Evolutionary conservation across 2,797 vertebrate species (phyloP).

Genomic region (Sarcophilus harrisii): DNA sequence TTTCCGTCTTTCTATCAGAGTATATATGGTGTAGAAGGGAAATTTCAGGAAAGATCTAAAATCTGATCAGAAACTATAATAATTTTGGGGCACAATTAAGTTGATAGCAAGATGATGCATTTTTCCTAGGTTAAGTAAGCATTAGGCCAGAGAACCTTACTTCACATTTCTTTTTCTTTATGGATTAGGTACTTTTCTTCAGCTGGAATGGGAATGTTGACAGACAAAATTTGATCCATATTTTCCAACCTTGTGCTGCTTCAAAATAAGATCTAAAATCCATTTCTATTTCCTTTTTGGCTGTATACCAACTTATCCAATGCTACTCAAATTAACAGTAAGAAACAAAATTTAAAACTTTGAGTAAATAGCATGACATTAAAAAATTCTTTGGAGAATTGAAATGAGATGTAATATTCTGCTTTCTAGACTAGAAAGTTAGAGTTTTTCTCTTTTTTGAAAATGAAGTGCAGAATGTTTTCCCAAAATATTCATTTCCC

Average conservation of each 20-base stretch:
- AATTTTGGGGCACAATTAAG: not conserved
- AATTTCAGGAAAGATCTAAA: not conserved
- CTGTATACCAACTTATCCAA: not conserved
- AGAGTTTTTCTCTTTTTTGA: not conserved
- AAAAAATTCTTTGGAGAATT: not conserved
- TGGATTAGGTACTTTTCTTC: not conserved
- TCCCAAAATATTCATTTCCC: not conserved
- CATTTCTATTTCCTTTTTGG: not conserved
- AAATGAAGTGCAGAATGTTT: not conserved
- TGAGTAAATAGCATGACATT: not conserved
- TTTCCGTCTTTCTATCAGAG: not conserved
- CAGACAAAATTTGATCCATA: not conserved
- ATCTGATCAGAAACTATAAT: not conserved
- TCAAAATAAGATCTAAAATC: not conserved
- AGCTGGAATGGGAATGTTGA: not conserved
- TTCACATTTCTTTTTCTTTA: not conserved
- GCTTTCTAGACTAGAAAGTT: not conserved
- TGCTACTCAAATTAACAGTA: not conserved
- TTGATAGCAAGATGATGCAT: not conserved
- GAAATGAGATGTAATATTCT: not conserved
- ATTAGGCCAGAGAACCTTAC: not conserved
- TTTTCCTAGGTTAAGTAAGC: not conserved
- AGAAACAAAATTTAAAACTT: not conserved
- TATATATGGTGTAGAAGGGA: not conserved
- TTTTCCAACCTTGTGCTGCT: not conserved